Evolutionary conservation across 23 tunicate species (phyloP).

Genomic region (Aplidium turbinatum): DNA sequence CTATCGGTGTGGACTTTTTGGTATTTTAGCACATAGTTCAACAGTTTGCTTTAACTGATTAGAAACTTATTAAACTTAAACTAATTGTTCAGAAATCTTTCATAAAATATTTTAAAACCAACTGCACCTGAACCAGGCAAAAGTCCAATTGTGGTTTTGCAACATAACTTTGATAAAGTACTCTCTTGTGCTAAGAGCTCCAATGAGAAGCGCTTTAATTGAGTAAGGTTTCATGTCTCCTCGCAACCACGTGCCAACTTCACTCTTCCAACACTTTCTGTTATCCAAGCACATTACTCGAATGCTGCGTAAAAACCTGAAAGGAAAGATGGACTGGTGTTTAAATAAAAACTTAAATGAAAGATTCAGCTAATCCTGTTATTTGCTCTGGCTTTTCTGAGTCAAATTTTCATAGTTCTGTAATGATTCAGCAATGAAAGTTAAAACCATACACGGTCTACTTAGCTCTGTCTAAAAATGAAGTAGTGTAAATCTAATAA

Average conservation of each 20-base stretch:
- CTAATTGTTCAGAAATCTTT: background rate
- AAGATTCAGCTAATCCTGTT: too few species aligned
- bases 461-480: too few species aligned
- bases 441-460: too few species aligned
- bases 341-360: too few species aligned
- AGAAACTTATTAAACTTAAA: background rate
- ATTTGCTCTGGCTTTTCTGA: too few species aligned
- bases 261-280: slow-evolving; percentile 82
- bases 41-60: background rate
- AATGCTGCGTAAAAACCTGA: slow-evolving; percentile 75
- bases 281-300: slow-evolving; percentile 78
- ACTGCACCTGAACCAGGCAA: slow-evolving; percentile 73
- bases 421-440: too few species aligned
- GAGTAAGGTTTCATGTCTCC: slow-evolving; percentile 82
- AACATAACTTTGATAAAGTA: slow-evolving; percentile 68
- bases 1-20: too few species aligned
- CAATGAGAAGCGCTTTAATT: slow-evolving; percentile 54
- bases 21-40: too few species aligned
- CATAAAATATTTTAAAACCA: background rate
- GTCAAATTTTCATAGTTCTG: too few species aligned
- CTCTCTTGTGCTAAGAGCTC: slow-evolving; percentile 83
- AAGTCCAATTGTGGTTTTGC: slow-evolving; percentile 71
- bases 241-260: slow-evolving; percentile 77
- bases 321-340: too few species aligned
- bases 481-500: background rate